Base-by-base conservation (phyloP, 2,888 invertebrate genomes). In the Helobdella robusta region DNA sequence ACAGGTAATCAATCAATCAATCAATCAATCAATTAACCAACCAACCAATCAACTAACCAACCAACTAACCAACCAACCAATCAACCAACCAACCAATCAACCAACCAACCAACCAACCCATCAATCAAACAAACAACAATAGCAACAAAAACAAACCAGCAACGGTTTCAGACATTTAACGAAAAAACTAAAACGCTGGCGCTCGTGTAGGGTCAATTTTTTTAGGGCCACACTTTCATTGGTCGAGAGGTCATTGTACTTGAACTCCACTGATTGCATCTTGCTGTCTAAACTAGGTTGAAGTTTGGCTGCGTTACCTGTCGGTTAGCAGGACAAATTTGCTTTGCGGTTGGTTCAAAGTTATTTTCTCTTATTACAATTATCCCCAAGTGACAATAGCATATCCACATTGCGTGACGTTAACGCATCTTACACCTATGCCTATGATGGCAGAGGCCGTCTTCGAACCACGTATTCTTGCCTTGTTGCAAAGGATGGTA, bases 281-380 rank as follows among this genome's bases (percentile, higher is more conserved):
- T 62, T 62, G 62, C 62, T 62, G 50, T 62, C 62, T 8, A 62
- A 30, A 32, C 62, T 62, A 4, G 62, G 48, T 50, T 62, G 62
- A 28, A 62, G 50, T n/a, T 62, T 62, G 25, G 18, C 50, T 18
- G 48, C 50, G n/a, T 30, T 62, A 6, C 62, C 62, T 62, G 62
- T 8, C n/a, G 20, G 44, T 40, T n/a, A n/a, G n/a, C n/a, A n/a
- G n/a, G n/a, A n/a, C n/a, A n/a, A n/a, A n/a, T n/a, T n/a, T n/a
- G n/a, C n/a, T n/a, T n/a, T n/a, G n/a, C n/a, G n/a, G n/a, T n/a
- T n/a, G n/a, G n/a, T n/a, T n/a, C n/a, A n/a, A n/a, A n/a, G n/a
- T n/a, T n/a, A n/a, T n/a, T n/a, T n/a, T n/a, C n/a, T n/a, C n/a
- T n/a, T n/a, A n/a, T n/a, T n/a, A n/a, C n/a, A n/a, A n/a, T n/a